A percentile compares a stretch with the other conserved stretches of the same genome.
phyloP scores from a whole-genome alignment of 2,113 vertebrate genomes.

The Felis chaus region DNA sequence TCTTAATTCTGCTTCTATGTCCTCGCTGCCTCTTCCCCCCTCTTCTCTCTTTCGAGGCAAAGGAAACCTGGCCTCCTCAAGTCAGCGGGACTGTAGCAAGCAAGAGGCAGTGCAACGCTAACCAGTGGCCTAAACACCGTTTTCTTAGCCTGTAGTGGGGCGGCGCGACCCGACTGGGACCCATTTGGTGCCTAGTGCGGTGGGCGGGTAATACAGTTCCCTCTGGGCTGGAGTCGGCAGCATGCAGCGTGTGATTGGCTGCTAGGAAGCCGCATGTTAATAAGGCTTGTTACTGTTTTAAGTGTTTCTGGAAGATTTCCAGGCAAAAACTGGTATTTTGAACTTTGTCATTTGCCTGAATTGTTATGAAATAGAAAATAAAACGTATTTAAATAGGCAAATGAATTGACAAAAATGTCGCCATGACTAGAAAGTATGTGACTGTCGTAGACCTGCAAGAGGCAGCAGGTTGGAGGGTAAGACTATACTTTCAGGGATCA shows the following conservation, averaged over 20 bases:
- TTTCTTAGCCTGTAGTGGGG: neutral
- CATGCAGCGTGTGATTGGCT: neutral
- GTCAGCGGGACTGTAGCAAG: neutral
- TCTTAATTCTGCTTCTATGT: neutral
- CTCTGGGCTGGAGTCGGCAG: neutral
- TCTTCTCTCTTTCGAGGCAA: neutral
- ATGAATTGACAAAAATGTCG: neutral
- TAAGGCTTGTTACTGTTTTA: neutral
- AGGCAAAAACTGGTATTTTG: neutral
- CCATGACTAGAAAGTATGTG: rapidly evolving
- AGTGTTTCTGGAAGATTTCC: neutral
- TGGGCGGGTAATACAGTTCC: rapidly evolving
- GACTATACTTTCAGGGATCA: slow-evolving; percentile 65
- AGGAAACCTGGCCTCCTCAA: neutral
- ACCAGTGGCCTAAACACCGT: neutral
- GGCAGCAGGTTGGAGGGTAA: rapidly evolving
- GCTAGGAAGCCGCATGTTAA: neutral
- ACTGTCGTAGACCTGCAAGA: rapidly evolving
- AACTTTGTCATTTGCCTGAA: neutral
- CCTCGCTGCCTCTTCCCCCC: too few species aligned
- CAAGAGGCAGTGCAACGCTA: neutral
- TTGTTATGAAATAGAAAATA: neutral
- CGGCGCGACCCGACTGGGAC: rapidly evolving
- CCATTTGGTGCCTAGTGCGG: neutral
- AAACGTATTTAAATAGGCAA: neutral